These are phyloP conservation scores for Hippocampus kuda DNA, from an alignment of 2,797 vertebrate genomes.

Conservation along the genomic window DNA sequence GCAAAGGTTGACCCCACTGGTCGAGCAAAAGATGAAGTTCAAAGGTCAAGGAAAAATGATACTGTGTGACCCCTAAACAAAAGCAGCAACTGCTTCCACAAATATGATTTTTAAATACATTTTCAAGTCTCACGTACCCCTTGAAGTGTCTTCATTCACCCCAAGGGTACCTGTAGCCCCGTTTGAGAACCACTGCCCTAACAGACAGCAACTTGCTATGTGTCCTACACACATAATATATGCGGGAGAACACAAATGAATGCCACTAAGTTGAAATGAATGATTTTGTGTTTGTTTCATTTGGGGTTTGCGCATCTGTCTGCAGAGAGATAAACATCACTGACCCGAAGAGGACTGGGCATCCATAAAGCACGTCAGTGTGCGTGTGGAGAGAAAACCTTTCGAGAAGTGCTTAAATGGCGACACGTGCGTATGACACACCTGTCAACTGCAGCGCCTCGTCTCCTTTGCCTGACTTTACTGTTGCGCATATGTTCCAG, in stretches of 20 bases:
- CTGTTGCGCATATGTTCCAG: conserved; percentile 29
- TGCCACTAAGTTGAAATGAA: conserved; percentile 22
- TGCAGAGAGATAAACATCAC: too few species aligned
- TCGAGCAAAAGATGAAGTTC: conserved; percentile 6
- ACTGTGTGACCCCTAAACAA: conserved; percentile 13
- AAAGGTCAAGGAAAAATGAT: conserved; percentile 29
- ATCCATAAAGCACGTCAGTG: neutral
- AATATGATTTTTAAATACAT: too few species aligned
- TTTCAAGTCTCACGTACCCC: too few species aligned
- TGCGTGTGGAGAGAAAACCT: conserved; percentile 4
- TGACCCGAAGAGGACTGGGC: conserved; percentile 12
- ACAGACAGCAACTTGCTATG: too few species aligned
- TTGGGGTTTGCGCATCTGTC: conserved; percentile 6
- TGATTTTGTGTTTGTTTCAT: conserved; percentile 17
- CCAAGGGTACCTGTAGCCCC: too few species aligned
- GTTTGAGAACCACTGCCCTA: too few species aligned
- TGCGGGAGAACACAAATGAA: conserved; percentile 5
- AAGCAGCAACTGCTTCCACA: too few species aligned
- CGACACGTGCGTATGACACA: conserved; percentile 13
- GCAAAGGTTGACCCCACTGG: conserved; percentile 18
- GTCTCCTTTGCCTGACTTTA: conserved; percentile 15
- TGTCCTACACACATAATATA: neutral
- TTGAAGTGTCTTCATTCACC: too few species aligned
- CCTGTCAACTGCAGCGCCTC: conserved; percentile 21
- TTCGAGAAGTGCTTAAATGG: neutral